These are phyloP conservation scores for Sebastes matsubarae DNA, from an alignment of 2,797 vertebrate genomes.

Conservation along the genomic window DNA sequence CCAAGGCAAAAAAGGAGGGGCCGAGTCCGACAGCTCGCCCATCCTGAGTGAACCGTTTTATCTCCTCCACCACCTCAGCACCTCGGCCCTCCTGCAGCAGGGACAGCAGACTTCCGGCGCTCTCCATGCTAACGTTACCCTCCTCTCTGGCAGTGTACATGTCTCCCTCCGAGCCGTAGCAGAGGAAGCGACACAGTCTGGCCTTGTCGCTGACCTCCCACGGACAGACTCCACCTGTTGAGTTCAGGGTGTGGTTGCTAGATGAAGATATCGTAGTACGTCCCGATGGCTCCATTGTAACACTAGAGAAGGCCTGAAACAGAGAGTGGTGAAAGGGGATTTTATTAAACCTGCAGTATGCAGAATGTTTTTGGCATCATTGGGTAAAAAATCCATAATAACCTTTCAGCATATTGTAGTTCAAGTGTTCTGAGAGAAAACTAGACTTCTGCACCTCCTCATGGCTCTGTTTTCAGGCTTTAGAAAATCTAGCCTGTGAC, in stretches of 20 bases:
- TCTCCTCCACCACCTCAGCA: slow-evolving; percentile 88
- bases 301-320: slow-evolving; percentile 38
- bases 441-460: too few species aligned
- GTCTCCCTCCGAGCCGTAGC: slow-evolving; percentile 89
- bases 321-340: neutral
- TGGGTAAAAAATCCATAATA: too few species aligned
- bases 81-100: slow-evolving; percentile 90
- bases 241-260: slow-evolving; percentile 71
- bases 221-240: slow-evolving; percentile 47
- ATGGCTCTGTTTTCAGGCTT: too few species aligned
- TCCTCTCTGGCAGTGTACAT: slow-evolving; percentile 86
- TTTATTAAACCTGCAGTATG: neutral
- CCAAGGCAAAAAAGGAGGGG: slow-evolving; percentile 89
- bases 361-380: too few species aligned
- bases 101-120: slow-evolving; percentile 81
- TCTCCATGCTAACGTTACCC: slow-evolving; percentile 78
- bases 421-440: too few species aligned
- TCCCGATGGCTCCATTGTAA: slow-evolving; percentile 81
- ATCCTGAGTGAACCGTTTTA: slow-evolving; percentile 85
- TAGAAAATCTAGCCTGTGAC: too few species aligned
- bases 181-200: slow-evolving; percentile 89
- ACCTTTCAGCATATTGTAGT: too few species aligned
- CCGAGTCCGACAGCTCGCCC: slow-evolving; percentile 81
- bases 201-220: slow-evolving; percentile 84
- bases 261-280: slow-evolving; percentile 38